Evolutionary conservation across 2,888 invertebrate genomes (phyloP).

Genomic region (Argyresthia albistria): DNA sequence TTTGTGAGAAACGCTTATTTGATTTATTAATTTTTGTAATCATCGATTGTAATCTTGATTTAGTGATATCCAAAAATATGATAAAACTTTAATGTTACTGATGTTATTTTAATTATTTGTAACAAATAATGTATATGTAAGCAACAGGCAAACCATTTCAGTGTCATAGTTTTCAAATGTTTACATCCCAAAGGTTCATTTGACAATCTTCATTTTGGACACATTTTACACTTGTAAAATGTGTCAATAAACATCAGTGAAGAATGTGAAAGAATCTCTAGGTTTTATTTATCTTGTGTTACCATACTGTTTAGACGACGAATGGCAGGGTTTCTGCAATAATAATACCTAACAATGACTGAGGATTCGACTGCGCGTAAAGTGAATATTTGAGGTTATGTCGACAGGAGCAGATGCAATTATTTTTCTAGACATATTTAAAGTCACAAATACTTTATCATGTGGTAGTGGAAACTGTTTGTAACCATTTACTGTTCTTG

Average conservation of each 20-base stretch:
- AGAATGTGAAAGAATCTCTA: too few species aligned
- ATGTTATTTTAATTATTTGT: too few species aligned
- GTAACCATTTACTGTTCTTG: slow-evolving; percentile 50
- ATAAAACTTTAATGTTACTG: too few species aligned
- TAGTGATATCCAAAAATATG: too few species aligned
- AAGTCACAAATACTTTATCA: slow-evolving; percentile 45
- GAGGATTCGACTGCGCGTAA: slow-evolving; percentile 60
- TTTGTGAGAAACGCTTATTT: slow-evolving; percentile 2
- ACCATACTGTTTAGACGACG: slow-evolving; percentile 5
- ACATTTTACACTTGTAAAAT: too few species aligned
- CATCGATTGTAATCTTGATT: too few species aligned
- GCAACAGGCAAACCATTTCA: too few species aligned
- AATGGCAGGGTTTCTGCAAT: slow-evolving; percentile 7
- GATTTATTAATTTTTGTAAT: too few species aligned
- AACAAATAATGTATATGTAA: too few species aligned
- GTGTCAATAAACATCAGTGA: too few species aligned
- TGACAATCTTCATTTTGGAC: too few species aligned
- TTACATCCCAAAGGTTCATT: not conserved
- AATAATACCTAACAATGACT: slow-evolving; percentile 39
- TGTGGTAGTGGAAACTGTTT: slow-evolving; percentile 39
- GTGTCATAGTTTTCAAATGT: not conserved
- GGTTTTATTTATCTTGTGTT: not conserved
- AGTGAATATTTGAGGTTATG: slow-evolving; percentile 46
- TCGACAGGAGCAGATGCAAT: slow-evolving; percentile 50
- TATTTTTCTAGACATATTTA: slow-evolving; percentile 70